These are phyloP conservation scores for Corythucha ciliata DNA, from an alignment of 2,888 invertebrate genomes.

Conservation along the genomic window DNA sequence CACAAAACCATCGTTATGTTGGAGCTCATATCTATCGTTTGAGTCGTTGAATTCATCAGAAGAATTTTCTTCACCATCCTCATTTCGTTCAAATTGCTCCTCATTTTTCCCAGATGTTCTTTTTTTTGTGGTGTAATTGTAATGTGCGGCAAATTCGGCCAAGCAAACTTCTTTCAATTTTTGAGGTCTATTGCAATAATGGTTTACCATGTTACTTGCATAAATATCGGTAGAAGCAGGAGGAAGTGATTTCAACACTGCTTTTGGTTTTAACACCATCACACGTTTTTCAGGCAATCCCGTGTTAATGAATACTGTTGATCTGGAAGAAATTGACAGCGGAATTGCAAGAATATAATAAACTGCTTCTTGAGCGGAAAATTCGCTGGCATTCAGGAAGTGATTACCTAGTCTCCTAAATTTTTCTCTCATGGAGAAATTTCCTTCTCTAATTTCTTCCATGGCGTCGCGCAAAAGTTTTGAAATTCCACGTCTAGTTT, in stretches of 20 bases:
- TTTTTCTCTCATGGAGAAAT: conserved; percentile 33
- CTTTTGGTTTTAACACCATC: conserved; percentile 1
- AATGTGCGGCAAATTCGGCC: conserved; percentile 35
- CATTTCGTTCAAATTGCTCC: too few species aligned
- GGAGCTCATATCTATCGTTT: background rate
- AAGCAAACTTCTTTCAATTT: conserved; percentile 33
- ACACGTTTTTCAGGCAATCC: conserved; percentile 4
- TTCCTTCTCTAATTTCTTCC: conserved; percentile 29
- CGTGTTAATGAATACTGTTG: conserved; percentile 19
- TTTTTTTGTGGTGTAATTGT: conserved; percentile 15
- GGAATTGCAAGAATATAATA: conserved; percentile 30
- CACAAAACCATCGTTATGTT: background rate
- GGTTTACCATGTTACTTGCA: conserved; percentile 30
- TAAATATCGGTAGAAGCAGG: conserved; percentile 11
- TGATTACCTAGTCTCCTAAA: conserved; percentile 30
- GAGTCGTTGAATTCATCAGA: background rate
- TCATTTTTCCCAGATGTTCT: background rate
- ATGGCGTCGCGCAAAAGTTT: conserved; percentile 3
- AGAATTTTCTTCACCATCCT: too few species aligned
- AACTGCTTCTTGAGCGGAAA: conserved; percentile 36
- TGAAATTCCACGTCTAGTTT: conserved; percentile 6
- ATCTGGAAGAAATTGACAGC: conserved; percentile 33
- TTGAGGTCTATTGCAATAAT: conserved; percentile 34
- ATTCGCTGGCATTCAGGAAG: conserved; percentile 32
- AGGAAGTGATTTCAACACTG: conserved; percentile 2